These are phyloP conservation scores for Aurelia aurita complex sp. Pacific DNA, from an alignment of 30 jellyfish, hydroid and myxozoan species.

Conservation along the genomic window DNA sequence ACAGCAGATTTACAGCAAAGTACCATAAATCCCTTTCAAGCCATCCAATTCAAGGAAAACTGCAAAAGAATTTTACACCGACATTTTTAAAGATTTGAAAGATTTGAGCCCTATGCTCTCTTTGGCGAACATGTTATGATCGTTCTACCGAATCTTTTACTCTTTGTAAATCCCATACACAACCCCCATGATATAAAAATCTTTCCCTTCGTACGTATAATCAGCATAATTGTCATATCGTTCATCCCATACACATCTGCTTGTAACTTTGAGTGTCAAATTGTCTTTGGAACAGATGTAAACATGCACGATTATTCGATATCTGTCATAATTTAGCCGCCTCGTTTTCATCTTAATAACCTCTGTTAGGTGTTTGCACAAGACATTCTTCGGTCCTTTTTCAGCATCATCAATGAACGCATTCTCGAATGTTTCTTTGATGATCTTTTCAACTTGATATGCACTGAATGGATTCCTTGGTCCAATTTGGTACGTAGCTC, in stretches of 20 bases:
- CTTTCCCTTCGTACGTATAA: conserved; percentile 33
- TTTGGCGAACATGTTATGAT: no score
- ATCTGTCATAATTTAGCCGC: conserved; percentile 54
- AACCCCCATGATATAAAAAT: conserved; percentile 38
- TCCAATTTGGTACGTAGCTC: conserved; percentile 36
- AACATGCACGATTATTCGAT: conserved; percentile 46
- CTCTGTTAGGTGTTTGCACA: conserved; percentile 60
- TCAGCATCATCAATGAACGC: neutral
- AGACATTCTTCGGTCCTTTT: conserved; percentile 9
- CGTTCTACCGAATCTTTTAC: neutral
- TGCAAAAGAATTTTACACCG: no score
- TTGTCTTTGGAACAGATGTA: conserved; percentile 42
- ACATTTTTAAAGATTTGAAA: no score
- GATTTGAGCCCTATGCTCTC: no score
- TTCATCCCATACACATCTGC: conserved; percentile 72
- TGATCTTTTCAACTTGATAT: conserved; percentile 12
- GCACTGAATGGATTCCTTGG: conserved; percentile 41
- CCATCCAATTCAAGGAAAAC: no score
- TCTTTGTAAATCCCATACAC: conserved; percentile 65
- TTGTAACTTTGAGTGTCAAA: conserved; percentile 30
- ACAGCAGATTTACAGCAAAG: no score
- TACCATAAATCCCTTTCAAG: no score
- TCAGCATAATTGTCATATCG: conserved; percentile 56
- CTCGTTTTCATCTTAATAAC: conserved; percentile 54
- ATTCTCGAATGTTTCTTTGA: conserved; percentile 40